phyloP scores from a whole-genome alignment of 2,797 vertebrate genomes.

The Cynopterus sphinx region DNA sequence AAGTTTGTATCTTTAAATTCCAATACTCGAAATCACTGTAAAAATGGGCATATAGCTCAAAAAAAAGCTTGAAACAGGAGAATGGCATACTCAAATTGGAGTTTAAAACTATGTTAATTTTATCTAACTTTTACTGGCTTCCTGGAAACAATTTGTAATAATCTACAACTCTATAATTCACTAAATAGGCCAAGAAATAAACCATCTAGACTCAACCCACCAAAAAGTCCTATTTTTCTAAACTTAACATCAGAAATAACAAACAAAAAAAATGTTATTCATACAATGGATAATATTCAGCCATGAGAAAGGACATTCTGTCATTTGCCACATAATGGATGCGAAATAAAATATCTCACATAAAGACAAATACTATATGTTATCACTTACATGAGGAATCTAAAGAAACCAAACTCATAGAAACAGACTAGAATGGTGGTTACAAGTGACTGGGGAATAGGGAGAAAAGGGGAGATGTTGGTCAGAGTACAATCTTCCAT shows the following conservation, averaged over 20 bases:
- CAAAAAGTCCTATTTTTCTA: constrained; percentile 1
- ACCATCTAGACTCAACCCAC: neutral
- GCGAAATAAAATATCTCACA: neutral
- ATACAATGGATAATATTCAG: neutral
- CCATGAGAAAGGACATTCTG: neutral
- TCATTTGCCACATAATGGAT: neutral
- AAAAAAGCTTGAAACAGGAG: constrained; percentile 28
- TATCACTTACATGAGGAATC: neutral
- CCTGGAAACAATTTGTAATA: constrained; percentile 45
- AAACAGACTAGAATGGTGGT: neutral
- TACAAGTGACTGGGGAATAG: neutral
- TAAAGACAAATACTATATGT: neutral
- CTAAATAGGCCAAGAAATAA: constrained; percentile 35
- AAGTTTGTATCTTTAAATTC: constrained; percentile 53
- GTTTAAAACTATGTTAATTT: constrained; percentile 57
- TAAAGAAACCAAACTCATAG: neutral
- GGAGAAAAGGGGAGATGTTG: neutral
- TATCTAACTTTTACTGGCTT: constrained; percentile 51
- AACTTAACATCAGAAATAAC: neutral
- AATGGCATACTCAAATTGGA: neutral
- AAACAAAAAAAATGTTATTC: constrained; percentile 3
- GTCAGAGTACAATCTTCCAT: neutral
- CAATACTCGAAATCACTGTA: constrained; percentile 33
- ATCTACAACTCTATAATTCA: constrained; percentile 49
- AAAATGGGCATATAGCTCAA: neutral